Evolutionary conservation across 2,797 vertebrate species (phyloP).

Genomic region (Crocodylus rhombifer): DNA sequence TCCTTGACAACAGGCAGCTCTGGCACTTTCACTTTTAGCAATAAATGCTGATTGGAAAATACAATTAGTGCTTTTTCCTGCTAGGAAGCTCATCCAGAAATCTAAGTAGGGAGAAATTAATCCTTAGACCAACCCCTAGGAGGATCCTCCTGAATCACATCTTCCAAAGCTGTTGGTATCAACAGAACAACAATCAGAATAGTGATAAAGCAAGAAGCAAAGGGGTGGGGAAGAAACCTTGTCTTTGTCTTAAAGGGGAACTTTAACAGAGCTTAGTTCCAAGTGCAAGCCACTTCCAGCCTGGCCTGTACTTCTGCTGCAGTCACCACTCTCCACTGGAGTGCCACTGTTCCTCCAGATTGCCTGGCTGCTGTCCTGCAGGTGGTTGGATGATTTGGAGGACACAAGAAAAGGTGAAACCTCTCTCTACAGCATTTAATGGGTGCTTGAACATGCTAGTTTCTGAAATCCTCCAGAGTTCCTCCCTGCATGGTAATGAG

Average conservation of each 20-base stretch:
- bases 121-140: neutral
- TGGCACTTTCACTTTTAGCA: neutral
- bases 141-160: neutral
- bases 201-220: neutral
- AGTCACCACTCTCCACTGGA: no score
- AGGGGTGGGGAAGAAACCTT: no score
- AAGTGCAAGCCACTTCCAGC: no score
- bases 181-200: neutral
- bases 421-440: neutral
- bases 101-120: neutral
- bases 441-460: neutral
- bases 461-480: neutral
- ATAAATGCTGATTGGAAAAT: neutral
- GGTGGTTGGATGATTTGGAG: neutral
- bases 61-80: neutral
- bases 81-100: neutral
- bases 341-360: no score
- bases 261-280: no score
- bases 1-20: no score
- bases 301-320: no score
- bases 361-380: no score
- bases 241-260: no score
- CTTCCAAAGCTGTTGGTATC: neutral
- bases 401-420: neutral
- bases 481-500: neutral